Evolutionary conservation across 2,888 invertebrate genomes (phyloP).

Genomic region (Cremastobaeus sp.): DNA sequence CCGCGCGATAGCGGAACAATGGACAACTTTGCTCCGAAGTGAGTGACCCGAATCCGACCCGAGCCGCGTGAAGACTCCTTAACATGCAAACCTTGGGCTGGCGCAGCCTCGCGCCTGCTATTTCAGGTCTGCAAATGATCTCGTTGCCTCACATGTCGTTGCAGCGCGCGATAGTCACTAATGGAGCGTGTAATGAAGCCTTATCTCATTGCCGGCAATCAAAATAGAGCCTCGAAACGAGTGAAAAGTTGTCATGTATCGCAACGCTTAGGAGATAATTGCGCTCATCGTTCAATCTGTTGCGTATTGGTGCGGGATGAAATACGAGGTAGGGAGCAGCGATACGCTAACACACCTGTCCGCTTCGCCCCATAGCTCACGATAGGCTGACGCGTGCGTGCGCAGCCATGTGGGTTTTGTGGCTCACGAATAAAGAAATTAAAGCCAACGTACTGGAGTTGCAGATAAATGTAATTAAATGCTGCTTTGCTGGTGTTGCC

Average conservation of each 20-base stretch:
- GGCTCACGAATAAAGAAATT: slow-evolving; percentile 47
- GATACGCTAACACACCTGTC: slow-evolving; percentile 53
- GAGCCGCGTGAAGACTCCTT: slow-evolving; percentile 23
- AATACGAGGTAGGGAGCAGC: slow-evolving; percentile 31
- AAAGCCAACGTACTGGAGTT: slow-evolving; percentile 31
- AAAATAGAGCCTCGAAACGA: slow-evolving; percentile 51
- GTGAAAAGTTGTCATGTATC: slow-evolving; percentile 56
- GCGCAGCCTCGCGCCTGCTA: slow-evolving; percentile 9
- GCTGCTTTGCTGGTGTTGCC: slow-evolving; percentile 21
- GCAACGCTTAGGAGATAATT: slow-evolving; percentile 56
- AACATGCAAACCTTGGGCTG: slow-evolving; percentile 30
- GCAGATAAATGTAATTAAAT: slow-evolving; percentile 51
- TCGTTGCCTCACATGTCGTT: slow-evolving; percentile 57
- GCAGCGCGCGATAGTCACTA: slow-evolving; percentile 44
- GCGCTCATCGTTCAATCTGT: slow-evolving; percentile 55
- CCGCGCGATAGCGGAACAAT: slow-evolving; percentile 15
- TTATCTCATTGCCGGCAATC: slow-evolving; percentile 48
- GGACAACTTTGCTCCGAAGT: slow-evolving; percentile 17
- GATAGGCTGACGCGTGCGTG: slow-evolving; percentile 50
- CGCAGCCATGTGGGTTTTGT: slow-evolving; percentile 41
- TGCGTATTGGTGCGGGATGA: slow-evolving; percentile 40
- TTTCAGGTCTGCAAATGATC: slow-evolving; percentile 44
- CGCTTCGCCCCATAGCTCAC: slow-evolving; percentile 41
- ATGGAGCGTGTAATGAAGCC: slow-evolving; percentile 57
- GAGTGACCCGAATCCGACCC: slow-evolving; percentile 24